phyloP scores from a whole-genome alignment of 2,113 vertebrate genomes.

The Leptosomus discolor region DNA sequence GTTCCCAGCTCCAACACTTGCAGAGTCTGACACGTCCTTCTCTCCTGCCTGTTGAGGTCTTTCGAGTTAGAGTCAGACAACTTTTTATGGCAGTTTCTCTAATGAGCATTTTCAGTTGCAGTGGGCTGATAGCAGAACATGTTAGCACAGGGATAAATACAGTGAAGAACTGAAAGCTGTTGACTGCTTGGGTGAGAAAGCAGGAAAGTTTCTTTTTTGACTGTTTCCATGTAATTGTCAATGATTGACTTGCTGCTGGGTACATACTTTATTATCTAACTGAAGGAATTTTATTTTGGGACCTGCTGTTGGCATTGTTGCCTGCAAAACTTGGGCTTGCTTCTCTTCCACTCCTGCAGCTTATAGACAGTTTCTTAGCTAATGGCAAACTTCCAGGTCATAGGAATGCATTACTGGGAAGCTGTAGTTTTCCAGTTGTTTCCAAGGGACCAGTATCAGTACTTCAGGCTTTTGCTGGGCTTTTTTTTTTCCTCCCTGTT shows the following conservation, averaged over 20 bases:
- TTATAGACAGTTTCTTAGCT: neutral
- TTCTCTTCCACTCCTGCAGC: neutral
- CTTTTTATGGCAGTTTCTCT: neutral
- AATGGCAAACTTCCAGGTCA: neutral
- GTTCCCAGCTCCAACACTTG: neutral
- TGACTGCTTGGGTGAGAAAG: neutral
- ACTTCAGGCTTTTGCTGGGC: neutral
- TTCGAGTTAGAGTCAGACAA: neutral
- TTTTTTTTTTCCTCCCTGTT: neutral
- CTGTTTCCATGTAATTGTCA: neutral
- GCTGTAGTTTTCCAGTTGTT: slow-evolving; percentile 9
- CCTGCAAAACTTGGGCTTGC: neutral
- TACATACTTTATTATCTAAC: neutral
- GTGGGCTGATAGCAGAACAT: neutral
- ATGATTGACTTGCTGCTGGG: neutral
- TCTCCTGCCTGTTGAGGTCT: neutral
- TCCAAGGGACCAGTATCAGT: neutral
- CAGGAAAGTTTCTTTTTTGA: neutral
- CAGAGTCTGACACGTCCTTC: neutral
- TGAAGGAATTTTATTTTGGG: slow-evolving; percentile 13
- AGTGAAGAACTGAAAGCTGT: neutral
- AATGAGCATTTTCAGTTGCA: neutral
- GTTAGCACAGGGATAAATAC: neutral
- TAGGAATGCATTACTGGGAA: neutral
- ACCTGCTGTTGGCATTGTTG: neutral